Percentiles rank a stretch among this genome's conserved stretches.
Conservation (phyloP, 2,888 invertebrate species). For the Tiphia femorata region DNA sequence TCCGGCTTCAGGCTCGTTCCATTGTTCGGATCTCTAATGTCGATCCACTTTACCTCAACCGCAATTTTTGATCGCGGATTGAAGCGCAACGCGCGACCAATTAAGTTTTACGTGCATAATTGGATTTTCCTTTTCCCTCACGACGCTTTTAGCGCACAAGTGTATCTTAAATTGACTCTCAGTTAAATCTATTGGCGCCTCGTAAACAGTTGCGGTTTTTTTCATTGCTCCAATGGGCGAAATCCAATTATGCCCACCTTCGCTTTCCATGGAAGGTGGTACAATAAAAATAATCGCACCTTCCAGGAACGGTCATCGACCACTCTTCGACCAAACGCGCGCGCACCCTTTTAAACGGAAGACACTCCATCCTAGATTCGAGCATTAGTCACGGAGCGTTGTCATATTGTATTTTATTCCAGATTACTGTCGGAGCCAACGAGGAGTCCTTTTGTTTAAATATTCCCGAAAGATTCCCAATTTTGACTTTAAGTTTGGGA, state of each 20-base stretch:
- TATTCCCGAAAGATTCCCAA: no score
- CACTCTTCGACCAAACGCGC: conserved; percentile 24
- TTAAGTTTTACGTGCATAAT: background rate
- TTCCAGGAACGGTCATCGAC: conserved; percentile 24
- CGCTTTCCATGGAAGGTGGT: conserved; percentile 15
- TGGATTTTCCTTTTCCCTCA: no score
- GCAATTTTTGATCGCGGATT: background rate
- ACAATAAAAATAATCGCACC: conserved; percentile 30
- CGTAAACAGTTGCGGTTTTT: conserved; percentile 33
- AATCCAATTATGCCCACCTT: conserved; percentile 35
- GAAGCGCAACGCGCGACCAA: background rate
- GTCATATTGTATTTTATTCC: no score
- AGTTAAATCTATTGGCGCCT: conserved; percentile 5
- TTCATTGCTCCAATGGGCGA: conserved; percentile 22
- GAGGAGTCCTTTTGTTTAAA: no score
- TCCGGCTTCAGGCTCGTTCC: no score
- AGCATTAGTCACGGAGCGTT: no score
- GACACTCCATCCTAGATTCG: no score
- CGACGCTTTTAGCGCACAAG: no score
- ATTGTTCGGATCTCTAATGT: no score
- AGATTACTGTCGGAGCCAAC: no score
- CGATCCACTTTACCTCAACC: background rate
- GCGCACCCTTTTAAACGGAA: no score
- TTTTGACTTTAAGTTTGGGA: no score
- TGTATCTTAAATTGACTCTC: background rate